Percentiles rank a stretch among this genome's conserved stretches.
Conservation (phyloP, 2,888 invertebrate species). For the Galerucella calmariensis region DNA sequence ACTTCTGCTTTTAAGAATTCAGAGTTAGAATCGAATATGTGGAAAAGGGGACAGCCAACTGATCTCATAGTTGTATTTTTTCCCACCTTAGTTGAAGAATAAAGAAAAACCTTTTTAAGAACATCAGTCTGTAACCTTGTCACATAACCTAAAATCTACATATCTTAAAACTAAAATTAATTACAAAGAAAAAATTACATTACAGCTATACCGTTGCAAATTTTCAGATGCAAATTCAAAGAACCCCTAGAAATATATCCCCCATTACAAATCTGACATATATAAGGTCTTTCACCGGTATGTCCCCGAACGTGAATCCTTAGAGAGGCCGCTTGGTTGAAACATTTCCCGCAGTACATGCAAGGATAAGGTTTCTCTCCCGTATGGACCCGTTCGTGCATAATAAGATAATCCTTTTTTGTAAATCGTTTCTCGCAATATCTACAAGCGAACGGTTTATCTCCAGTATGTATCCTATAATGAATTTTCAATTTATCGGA, state of each 20-base stretch:
- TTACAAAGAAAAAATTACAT: conserved; percentile 22
- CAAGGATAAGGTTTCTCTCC: conserved; percentile 61
- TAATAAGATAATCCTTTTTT: conserved; percentile 57
- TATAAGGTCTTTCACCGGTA: conserved; percentile 58
- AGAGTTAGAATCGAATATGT: too few relatives aligned
- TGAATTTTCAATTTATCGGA: conserved; percentile 56
- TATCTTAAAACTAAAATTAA: background rate
- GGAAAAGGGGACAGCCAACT: too few relatives aligned
- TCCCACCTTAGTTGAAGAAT: too few relatives aligned
- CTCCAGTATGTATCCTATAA: conserved; percentile 54
- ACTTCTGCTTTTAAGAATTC: too few relatives aligned
- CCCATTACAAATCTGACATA: conserved; percentile 56
- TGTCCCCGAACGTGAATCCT: conserved; percentile 58
- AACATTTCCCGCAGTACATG: conserved; percentile 60
- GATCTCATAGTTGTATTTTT: too few relatives aligned
- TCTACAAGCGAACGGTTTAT: conserved; percentile 56
- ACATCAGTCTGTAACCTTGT: background rate
- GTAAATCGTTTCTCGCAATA: conserved; percentile 58
- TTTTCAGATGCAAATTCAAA: conserved; percentile 55
- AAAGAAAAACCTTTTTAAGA: background rate
- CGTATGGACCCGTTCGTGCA: conserved; percentile 61
- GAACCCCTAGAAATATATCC: conserved; percentile 56
- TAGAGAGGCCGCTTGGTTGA: conserved; percentile 57
- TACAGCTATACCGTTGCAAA: conserved; percentile 49
- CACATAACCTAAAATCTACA: background rate